phyloP scores from a whole-genome alignment of 2,888 invertebrate genomes.

The Acholoe squamosa region DNA sequence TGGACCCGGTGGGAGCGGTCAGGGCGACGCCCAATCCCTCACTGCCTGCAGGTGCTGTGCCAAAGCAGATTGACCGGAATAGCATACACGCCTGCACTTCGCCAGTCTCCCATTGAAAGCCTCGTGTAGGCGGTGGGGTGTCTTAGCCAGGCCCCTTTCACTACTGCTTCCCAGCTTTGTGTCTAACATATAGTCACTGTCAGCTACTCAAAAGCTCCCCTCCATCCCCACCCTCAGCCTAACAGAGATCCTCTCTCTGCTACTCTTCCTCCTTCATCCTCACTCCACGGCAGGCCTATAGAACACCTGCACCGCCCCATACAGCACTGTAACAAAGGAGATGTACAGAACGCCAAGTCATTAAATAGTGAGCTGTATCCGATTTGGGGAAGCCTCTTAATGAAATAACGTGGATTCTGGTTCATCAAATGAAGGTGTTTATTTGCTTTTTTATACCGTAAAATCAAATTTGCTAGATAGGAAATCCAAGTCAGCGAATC shows the following conservation, averaged over 20 bases:
- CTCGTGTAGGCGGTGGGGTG: slow-evolving; percentile 4
- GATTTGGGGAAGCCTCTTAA: too few species aligned
- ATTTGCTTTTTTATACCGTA: too few species aligned
- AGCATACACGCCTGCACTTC: slow-evolving; percentile 15
- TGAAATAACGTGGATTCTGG: too few species aligned
- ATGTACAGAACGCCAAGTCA: too few species aligned
- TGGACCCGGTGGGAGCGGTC: slow-evolving; percentile 2
- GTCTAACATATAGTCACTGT: slow-evolving; percentile 23
- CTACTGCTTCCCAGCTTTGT: slow-evolving; percentile 22
- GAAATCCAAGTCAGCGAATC: too few species aligned
- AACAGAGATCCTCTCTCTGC: neutral
- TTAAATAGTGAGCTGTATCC: too few species aligned
- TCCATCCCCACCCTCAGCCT: neutral
- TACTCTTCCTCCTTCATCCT: neutral
- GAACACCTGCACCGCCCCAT: too few species aligned
- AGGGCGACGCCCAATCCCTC: slow-evolving; percentile 26
- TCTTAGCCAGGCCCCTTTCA: slow-evolving; percentile 18
- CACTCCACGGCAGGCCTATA: neutral
- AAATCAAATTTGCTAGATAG: too few species aligned
- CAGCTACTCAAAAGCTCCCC: neutral
- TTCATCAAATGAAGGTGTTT: too few species aligned
- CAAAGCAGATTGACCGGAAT: slow-evolving; percentile 46
- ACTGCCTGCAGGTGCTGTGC: slow-evolving; percentile 10
- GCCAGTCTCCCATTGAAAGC: neutral
- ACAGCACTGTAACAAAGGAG: too few species aligned